phyloP scores from a whole-genome alignment of 2,797 vertebrate genomes.

The Poeciliopsis presidionis region DNA sequence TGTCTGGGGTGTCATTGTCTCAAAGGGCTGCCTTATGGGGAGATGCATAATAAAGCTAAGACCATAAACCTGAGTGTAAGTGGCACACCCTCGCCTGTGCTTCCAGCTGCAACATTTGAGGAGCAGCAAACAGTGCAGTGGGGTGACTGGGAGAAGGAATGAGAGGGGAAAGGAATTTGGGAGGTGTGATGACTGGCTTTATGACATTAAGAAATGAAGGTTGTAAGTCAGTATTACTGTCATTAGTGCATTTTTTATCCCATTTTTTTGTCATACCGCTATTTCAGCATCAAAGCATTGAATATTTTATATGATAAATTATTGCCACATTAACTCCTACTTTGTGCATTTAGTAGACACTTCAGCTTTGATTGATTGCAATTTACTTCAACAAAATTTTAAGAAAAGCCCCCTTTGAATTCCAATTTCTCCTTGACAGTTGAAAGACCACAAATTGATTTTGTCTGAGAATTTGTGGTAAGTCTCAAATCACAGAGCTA shows the following conservation, averaged over 20 bases:
- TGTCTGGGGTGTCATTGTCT: constrained; percentile 76
- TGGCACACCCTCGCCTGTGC: constrained; percentile 66
- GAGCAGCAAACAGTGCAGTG: constrained; percentile 23
- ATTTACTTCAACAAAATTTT: neutral
- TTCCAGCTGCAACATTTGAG: constrained; percentile 58
- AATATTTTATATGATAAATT: neutral
- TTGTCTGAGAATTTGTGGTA: constrained; percentile 18
- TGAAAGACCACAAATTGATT: constrained; percentile 24
- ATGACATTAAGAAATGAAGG: constrained; percentile 46
- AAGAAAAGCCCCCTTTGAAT: neutral
- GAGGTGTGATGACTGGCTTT: constrained; percentile 34
- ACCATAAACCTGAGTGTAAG: constrained; percentile 73
- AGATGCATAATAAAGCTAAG: constrained; percentile 72
- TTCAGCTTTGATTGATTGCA: neutral
- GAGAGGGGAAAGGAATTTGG: neutral
- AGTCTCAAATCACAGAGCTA: constrained; percentile 29
- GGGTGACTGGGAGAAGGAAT: constrained; percentile 4
- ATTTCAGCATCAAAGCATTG: constrained; percentile 18
- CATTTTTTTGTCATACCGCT: constrained; percentile 2
- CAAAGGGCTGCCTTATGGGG: constrained; percentile 72
- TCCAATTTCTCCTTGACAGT: neutral
- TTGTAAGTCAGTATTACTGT: constrained; percentile 52
- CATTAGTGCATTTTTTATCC: constrained; percentile 19
- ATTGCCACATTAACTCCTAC: neutral
- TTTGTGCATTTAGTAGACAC: constrained; percentile 6